These are phyloP conservation scores for Amiota minor DNA, from an alignment of 2,888 invertebrate species.

Conservation along the genomic window DNA sequence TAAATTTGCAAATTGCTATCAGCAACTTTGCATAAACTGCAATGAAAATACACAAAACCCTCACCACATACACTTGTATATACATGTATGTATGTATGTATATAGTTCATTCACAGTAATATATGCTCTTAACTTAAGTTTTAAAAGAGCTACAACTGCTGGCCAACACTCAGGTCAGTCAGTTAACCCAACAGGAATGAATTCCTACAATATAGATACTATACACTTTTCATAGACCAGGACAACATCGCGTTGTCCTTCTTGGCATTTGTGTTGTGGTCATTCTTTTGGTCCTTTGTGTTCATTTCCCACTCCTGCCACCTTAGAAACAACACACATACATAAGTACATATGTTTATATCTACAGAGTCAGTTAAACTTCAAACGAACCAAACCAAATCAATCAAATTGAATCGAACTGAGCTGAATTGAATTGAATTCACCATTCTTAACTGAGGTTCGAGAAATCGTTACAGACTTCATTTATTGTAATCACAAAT, in stretches of 20 bases:
- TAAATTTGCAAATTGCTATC: slow-evolving; percentile 73
- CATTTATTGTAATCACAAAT: slow-evolving; percentile 11
- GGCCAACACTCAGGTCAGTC: not conserved
- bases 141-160: not conserved
- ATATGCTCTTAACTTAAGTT: not conserved
- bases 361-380: too few relatives aligned
- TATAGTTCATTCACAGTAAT: too few relatives aligned
- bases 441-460: not conserved
- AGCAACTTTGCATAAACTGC: slow-evolving; percentile 71
- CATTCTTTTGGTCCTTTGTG: not conserved
- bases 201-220: too few relatives aligned
- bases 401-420: too few relatives aligned
- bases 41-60: slow-evolving; percentile 53
- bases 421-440: not conserved
- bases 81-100: not conserved
- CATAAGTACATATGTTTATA: too few relatives aligned
- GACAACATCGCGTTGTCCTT: too few relatives aligned
- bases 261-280: too few relatives aligned
- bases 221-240: too few relatives aligned
- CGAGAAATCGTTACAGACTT: not conserved
- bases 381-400: too few relatives aligned
- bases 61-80: not conserved
- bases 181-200: too few relatives aligned
- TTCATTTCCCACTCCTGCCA: not conserved
- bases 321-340: not conserved